These are phyloP conservation scores for Phytoseiulus persimilis DNA, from an alignment of 2,888 invertebrate species.

Conservation along the genomic window DNA sequence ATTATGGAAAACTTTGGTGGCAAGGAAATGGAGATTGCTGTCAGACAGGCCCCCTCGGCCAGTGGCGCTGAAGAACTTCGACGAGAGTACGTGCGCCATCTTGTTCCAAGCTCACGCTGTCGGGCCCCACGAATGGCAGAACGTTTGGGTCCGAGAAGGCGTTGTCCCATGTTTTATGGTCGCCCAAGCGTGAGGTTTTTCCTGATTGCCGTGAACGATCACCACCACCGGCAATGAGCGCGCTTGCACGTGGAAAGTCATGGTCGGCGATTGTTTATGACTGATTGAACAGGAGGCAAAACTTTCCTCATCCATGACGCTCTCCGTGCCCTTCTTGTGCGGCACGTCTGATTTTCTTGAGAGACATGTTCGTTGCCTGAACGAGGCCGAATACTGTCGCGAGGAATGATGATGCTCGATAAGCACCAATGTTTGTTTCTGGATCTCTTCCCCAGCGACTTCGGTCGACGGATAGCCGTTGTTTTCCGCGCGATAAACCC, in stretches of 20 bases:
- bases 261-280: slow-evolving; percentile 79
- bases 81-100: slow-evolving; percentile 78
- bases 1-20: slow-evolving; percentile 72
- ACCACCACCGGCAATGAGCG: slow-evolving; percentile 94
- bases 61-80: slow-evolving; percentile 81
- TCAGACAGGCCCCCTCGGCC: slow-evolving; percentile 75
- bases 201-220: slow-evolving; percentile 97
- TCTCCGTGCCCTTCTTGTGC: slow-evolving; percentile 91
- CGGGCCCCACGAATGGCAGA: slow-evolving; percentile 81
- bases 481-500: slow-evolving; percentile 68
- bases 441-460: slow-evolving; percentile 76
- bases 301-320: slow-evolving; percentile 96
- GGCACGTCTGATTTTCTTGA: slow-evolving; percentile 86
- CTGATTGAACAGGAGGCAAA: slow-evolving; percentile 83
- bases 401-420: slow-evolving; percentile 90
- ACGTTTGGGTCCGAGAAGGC: slow-evolving; percentile 80
- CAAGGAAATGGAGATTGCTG: slow-evolving; percentile 80
- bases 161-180: slow-evolving; percentile 99
- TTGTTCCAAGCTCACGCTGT: slow-evolving; percentile 79
- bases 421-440: no score
- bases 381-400: slow-evolving; percentile 76
- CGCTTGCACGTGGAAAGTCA: slow-evolving; percentile 60
- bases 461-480: slow-evolving; percentile 54
- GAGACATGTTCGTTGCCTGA: slow-evolving; percentile 68
- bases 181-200: slow-evolving; percentile 97